These are phyloP conservation scores for Leptopterna dolabrata DNA, from an alignment of 2,888 invertebrate genomes.

Conservation along the genomic window DNA sequence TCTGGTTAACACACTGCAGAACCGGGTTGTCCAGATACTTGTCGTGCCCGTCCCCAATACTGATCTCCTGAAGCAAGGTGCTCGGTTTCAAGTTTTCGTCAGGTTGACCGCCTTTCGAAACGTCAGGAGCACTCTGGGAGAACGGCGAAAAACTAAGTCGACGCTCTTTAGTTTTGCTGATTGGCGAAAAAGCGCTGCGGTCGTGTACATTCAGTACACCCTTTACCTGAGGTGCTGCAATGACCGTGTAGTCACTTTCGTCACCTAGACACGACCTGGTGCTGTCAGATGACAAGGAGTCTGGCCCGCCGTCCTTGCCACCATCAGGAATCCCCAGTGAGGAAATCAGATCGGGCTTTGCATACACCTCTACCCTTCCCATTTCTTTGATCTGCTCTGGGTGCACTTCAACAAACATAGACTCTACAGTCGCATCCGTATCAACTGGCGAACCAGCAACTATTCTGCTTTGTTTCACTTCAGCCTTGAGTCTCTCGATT, in stretches of 20 bases:
- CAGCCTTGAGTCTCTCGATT: slow-evolving; percentile 73
- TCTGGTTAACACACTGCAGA: slow-evolving; percentile 87
- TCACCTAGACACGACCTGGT: slow-evolving; percentile 60
- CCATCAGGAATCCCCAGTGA: slow-evolving; percentile 68
- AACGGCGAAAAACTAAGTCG: slow-evolving; percentile 20
- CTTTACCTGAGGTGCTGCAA: slow-evolving; percentile 56
- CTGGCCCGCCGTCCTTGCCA: slow-evolving; percentile 59
- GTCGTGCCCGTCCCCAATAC: slow-evolving; percentile 53
- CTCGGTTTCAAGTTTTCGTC: slow-evolving; percentile 57
- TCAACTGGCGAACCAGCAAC: neutral
- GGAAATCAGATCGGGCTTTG: slow-evolving; percentile 67
- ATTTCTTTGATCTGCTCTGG: slow-evolving; percentile 67
- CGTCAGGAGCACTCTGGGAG: slow-evolving; percentile 41
- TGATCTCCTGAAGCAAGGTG: slow-evolving; percentile 59
- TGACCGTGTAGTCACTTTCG: slow-evolving; percentile 56
- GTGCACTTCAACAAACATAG: slow-evolving; percentile 67
- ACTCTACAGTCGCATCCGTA: slow-evolving; percentile 33
- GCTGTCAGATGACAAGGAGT: slow-evolving; percentile 59
- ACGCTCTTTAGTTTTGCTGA: slow-evolving; percentile 42
- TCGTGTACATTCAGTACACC: slow-evolving; percentile 58
- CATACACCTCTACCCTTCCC: slow-evolving; percentile 68
- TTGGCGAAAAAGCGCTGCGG: slow-evolving; percentile 59
- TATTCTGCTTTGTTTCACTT: slow-evolving; percentile 50
- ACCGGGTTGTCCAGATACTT: slow-evolving; percentile 83
- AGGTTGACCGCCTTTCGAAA: slow-evolving; percentile 32